Conservation (phyloP, 2,113 vertebrate species). For the Colinus virginianus region DNA sequence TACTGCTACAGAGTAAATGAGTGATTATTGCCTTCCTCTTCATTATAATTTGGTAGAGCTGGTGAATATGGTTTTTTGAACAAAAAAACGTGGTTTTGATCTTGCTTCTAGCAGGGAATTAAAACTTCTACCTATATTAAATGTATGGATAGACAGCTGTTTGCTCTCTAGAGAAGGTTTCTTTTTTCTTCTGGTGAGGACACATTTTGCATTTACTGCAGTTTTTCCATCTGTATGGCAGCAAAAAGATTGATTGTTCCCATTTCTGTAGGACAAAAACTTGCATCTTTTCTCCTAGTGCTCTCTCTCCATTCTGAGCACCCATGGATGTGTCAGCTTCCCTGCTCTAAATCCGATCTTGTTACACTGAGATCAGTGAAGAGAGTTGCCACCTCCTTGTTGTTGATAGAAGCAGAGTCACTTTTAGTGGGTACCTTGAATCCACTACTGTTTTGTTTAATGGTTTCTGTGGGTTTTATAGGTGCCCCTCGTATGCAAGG, state of each 20-base stretch:
- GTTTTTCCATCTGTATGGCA: neutral
- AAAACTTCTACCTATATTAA: neutral
- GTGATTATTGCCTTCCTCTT: neutral
- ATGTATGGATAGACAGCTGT: neutral
- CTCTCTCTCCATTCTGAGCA: neutral
- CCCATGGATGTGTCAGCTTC: neutral
- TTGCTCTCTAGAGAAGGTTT: neutral
- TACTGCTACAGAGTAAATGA: neutral
- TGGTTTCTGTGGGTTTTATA: neutral
- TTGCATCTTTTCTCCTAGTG: neutral
- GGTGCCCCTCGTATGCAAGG: accelerated
- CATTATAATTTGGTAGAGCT: neutral
- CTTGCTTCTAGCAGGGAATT: neutral
- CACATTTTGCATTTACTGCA: neutral
- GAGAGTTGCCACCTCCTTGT: neutral
- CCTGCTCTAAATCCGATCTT: neutral
- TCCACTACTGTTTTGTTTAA: neutral
- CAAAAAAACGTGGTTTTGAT: neutral
- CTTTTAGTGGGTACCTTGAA: neutral
- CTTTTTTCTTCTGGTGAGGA: neutral
- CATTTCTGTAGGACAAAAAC: neutral
- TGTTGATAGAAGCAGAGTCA: neutral
- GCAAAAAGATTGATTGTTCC: neutral
- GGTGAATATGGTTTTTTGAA: neutral
- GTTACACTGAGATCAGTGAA: neutral